phyloP scores from a whole-genome alignment of 2,113 vertebrate species.

The Nerophis lumbriciformis region DNA sequence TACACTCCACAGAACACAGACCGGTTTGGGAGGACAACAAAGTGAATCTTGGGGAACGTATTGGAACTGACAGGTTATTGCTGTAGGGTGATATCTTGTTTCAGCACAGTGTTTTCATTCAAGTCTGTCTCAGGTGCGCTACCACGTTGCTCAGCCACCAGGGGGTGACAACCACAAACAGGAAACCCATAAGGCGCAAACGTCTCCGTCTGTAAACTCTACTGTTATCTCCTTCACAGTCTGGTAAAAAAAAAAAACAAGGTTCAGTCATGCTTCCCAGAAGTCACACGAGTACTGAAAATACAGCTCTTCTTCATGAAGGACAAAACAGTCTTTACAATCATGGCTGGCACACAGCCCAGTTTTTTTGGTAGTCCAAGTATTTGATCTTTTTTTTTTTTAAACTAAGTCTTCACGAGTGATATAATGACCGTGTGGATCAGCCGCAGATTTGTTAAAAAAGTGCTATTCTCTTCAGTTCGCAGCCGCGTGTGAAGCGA shows the following conservation, averaged over 20 bases:
- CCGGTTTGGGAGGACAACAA: background rate
- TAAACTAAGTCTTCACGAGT: slow-evolving; percentile 20
- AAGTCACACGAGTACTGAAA: slow-evolving; percentile 38
- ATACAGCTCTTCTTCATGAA: slow-evolving; percentile 26
- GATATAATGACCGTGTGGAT: slow-evolving; percentile 28
- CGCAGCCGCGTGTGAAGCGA: no score
- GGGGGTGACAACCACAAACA: slow-evolving; percentile 39
- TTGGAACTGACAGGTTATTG: slow-evolving; percentile 66
- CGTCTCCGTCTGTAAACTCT: slow-evolving; percentile 13
- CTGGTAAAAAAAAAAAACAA: slow-evolving; percentile 13
- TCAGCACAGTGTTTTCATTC: slow-evolving; percentile 7
- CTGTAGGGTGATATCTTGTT: slow-evolving; percentile 43
- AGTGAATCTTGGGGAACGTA: slow-evolving; percentile 4
- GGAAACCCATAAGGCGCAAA: slow-evolving; percentile 25
- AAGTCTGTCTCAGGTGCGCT: background rate
- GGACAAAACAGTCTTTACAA: slow-evolving; percentile 63
- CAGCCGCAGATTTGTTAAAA: slow-evolving; percentile 32
- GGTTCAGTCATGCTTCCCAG: slow-evolving; percentile 48
- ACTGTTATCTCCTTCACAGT: background rate
- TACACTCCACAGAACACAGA: no score
- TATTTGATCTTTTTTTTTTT: slow-evolving; percentile 12
- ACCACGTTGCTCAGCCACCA: slow-evolving; percentile 21
- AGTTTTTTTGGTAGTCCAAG: slow-evolving; percentile 37
- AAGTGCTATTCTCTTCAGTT: slow-evolving; percentile 36
- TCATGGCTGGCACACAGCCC: slow-evolving; percentile 59